These are phyloP conservation scores for Phaenicophaeus curvirostris DNA, from an alignment of 2,797 vertebrate genomes.

Conservation along the genomic window DNA sequence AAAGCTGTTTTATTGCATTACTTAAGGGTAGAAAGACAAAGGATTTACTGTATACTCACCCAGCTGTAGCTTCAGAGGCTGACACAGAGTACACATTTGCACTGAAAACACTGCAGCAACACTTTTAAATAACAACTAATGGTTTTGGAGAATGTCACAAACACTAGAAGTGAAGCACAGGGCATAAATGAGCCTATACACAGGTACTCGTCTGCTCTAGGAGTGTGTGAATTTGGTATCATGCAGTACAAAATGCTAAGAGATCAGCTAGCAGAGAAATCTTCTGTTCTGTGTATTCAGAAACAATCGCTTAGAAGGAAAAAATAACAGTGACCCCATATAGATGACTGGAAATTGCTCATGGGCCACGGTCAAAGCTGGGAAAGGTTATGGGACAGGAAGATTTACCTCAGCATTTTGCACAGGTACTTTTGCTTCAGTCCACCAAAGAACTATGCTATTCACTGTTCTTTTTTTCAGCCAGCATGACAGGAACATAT, in stretches of 20 bases:
- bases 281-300: background rate
- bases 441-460: background rate
- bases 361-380: background rate
- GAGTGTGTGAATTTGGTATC: background rate
- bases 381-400: conserved; percentile 36
- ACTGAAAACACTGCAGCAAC: background rate
- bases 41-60: conserved; percentile 3
- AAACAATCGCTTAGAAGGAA: background rate
- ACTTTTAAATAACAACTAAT: background rate
- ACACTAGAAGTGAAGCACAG: background rate
- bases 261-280: background rate
- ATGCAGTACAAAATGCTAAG: background rate
- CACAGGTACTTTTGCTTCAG: background rate
- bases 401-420: conserved; percentile 58
- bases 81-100: background rate
- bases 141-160: background rate
- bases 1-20: conserved; percentile 25
- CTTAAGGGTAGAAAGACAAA: conserved; percentile 13
- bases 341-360: background rate
- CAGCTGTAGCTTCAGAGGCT: background rate
- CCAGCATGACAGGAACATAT: conserved; percentile 58
- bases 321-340: background rate
- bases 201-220: background rate
- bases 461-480: conserved; percentile 38
- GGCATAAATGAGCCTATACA: background rate